Evolutionary conservation across 1,140 invertebrate genomes (phyloP), one percentile per base, ranked within the genome.

Genomic region (Nebria ingens): DNA sequence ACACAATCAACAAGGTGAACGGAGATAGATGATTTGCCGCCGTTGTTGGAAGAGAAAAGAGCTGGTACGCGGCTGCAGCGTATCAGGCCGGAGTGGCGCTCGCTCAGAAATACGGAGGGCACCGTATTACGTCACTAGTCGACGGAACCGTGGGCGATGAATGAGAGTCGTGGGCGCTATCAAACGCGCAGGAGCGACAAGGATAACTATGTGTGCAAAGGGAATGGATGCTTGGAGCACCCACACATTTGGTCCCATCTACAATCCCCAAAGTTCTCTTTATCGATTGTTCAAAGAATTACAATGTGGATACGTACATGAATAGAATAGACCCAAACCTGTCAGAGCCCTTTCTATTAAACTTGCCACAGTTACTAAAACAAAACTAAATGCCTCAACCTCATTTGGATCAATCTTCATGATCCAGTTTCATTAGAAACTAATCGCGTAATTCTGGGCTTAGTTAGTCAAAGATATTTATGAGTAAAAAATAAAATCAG

Each of bases 211-310:
- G 40, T 4, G 17, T 12, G 6, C 9, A 17, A 45, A 17, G 6
- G 9, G 17, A 17, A 12, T 45, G 15, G 9, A 45, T 17, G 40
- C 4, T 4, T 17, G 40, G 40, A 4, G 17, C 40, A 45, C 40
- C 40, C 40, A 45, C 40, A 17, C 40, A 17, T 12, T 12, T 3
- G 40, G 17, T 11, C 17, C 17, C 25, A 34, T 9, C 25, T 34
- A 34, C 6, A n/a, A 34, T n/a, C n/a, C 25, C 17, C 9, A 45
- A 45, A 45, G 40, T 45, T 45, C 9, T 45, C 40, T 17, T 45
- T 45, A 45, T 45, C 40, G 40, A 45, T 45, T 45, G 40, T 45
- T 45, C 9, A 45, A 45, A 9, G 3, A 45, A n/a, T 9, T n/a
- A 34, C 25, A 34, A 34, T 34, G 25, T 34, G n/a, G 25, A 34